phyloP scores from a whole-genome alignment of 2,797 vertebrate genomes.

The Coracias cyanogaster region DNA sequence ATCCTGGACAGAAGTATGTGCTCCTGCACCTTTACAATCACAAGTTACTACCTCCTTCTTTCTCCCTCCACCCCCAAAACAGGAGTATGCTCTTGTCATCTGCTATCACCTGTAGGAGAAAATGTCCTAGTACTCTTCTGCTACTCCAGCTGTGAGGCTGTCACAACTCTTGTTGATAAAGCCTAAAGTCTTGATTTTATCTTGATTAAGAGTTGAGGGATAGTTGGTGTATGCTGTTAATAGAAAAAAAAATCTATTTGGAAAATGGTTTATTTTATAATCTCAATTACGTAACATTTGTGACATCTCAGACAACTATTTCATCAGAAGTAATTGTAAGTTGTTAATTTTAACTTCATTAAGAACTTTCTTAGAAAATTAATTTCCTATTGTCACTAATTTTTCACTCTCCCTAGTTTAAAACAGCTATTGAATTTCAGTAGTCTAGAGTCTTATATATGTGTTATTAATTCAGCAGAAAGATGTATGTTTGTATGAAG shows the following conservation, averaged over 20 bases:
- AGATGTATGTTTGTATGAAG: neutral
- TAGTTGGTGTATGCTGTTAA: neutral
- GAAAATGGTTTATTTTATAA: neutral
- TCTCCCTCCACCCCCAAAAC: neutral
- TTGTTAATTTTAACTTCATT: neutral
- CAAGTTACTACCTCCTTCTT: neutral
- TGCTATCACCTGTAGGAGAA: neutral
- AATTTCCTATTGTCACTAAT: neutral
- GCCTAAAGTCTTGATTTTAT: neutral
- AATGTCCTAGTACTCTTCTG: neutral
- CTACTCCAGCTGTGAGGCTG: fast-evolving
- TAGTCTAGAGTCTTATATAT: neutral
- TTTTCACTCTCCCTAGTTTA: neutral
- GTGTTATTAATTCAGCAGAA: neutral
- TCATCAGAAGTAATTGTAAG: neutral
- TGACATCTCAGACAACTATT: neutral
- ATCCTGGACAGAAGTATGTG: neutral
- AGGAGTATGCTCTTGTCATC: neutral
- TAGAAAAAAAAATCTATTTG: neutral
- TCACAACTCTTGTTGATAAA: neutral
- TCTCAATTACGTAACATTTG: neutral
- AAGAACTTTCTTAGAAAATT: neutral
- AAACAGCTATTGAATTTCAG: neutral
- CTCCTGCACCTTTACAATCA: neutral
- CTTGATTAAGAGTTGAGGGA: neutral